A percentile compares a stretch with the other conserved stretches of the same genome.
phyloP scores from a whole-genome alignment of 2,113 vertebrate species.

The Glaucidium brasilianum region DNA sequence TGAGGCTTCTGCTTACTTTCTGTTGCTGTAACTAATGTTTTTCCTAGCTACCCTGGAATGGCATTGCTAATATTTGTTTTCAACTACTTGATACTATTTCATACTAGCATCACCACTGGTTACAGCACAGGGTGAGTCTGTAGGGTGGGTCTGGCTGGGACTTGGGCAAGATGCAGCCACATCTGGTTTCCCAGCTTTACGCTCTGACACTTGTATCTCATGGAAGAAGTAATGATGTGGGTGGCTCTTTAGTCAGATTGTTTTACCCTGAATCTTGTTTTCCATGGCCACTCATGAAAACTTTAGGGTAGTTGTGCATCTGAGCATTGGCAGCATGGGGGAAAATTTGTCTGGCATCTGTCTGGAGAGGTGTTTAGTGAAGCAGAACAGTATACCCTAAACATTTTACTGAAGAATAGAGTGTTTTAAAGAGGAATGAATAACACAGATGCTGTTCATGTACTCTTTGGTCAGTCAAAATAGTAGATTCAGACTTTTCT shows the following conservation, averaged over 20 bases:
- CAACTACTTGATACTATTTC: neutral
- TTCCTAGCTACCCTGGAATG: neutral
- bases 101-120: rapidly evolving
- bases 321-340: neutral
- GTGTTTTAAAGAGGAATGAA: neutral
- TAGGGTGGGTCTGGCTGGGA: neutral
- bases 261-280: neutral
- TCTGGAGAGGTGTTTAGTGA: neutral
- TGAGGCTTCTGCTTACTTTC: neutral
- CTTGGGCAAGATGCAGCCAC: neutral
- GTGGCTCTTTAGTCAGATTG: rapidly evolving
- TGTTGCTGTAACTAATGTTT: neutral
- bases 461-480: neutral
- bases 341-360: neutral
- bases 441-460: neutral
- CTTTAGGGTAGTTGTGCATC: neutral
- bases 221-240: neutral
- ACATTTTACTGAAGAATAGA: neutral
- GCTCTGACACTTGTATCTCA: neutral
- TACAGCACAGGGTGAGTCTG: neutral
- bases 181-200: neutral
- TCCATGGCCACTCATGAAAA: neutral
- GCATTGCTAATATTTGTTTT: neutral
- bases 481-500: neutral
- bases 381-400: neutral